These are phyloP conservation scores for Micromys minutus DNA, from an alignment of 2,113 vertebrate species.

Conservation along the genomic window DNA sequence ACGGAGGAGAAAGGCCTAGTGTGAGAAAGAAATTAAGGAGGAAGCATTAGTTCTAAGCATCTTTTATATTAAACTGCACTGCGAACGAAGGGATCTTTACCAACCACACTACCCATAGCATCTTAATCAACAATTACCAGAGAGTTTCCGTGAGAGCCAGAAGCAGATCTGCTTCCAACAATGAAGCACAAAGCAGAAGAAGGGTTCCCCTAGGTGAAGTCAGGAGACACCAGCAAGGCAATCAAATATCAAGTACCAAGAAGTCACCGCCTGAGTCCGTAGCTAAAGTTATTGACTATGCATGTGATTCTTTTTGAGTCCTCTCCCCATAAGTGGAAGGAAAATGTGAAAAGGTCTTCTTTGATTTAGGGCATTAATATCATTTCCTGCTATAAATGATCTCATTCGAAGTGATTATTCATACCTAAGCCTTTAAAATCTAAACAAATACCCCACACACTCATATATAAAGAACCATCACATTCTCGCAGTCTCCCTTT, in stretches of 20 bases:
- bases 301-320: not conserved
- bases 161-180: constrained; percentile 16
- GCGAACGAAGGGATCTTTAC: constrained; percentile 51
- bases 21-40: constrained; percentile 71
- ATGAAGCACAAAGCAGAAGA: not conserved
- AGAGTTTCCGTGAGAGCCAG: constrained; percentile 20
- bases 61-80: constrained; percentile 68
- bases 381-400: not conserved
- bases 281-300: not conserved
- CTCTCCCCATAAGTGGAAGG: not conserved
- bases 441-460: not conserved
- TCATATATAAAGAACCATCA: too few species aligned
- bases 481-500: not conserved
- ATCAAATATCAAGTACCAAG: not conserved
- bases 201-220: not conserved
- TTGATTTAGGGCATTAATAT: not conserved
- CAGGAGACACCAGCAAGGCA: not conserved
- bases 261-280: not conserved
- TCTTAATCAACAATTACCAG: constrained; percentile 36
- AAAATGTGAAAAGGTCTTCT: not conserved
- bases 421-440: not conserved
- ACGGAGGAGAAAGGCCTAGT: constrained; percentile 66
- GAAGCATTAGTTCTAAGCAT: constrained; percentile 73
- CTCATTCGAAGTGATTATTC: not conserved
- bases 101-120: constrained; percentile 48